These are phyloP conservation scores for Gerris buenoi DNA, from an alignment of 1,140 invertebrate genomes.

Conservation along the genomic window DNA sequence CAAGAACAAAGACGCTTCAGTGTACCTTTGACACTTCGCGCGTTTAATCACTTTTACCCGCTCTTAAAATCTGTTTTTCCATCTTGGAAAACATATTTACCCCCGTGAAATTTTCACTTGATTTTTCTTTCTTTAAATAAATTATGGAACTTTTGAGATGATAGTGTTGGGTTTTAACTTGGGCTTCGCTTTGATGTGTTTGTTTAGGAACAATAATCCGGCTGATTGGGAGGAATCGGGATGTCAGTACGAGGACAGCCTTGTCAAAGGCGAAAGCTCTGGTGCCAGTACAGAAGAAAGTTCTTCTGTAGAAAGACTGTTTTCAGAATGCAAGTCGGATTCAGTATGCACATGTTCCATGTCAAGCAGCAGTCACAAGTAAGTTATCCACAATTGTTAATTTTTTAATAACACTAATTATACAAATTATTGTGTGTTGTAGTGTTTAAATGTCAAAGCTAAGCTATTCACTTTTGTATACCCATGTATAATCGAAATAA, in stretches of 20 bases:
- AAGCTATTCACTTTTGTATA: no score
- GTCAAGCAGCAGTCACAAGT: constrained; percentile 13
- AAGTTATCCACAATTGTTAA: no score
- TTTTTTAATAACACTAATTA: no score
- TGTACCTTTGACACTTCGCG: no score
- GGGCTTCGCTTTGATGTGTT: not conserved
- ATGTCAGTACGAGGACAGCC: constrained; percentile 26
- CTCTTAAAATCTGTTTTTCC: no score
- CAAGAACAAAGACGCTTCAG: no score
- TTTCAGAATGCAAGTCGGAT: constrained; percentile 12
- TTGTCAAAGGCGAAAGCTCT: constrained; percentile 22
- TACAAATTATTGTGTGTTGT: no score
- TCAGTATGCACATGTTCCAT: constrained; percentile 19
- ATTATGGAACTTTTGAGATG: not conserved
- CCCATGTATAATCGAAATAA: no score
- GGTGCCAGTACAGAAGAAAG: constrained; percentile 6
- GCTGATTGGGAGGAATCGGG: constrained; percentile 4
- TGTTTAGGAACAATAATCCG: not conserved
- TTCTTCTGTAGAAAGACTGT: constrained; percentile 12
- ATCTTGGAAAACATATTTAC: no score
- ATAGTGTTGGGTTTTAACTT: not conserved
- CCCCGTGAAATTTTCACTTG: not conserved
- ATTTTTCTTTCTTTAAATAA: not conserved
- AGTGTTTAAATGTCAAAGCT: no score
- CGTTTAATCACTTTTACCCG: no score